A percentile compares a stretch with the other conserved stretches of the same genome.
Conservation (phyloP, 2,888 invertebrate genomes). For the Himalopsyche anomala region DNA sequence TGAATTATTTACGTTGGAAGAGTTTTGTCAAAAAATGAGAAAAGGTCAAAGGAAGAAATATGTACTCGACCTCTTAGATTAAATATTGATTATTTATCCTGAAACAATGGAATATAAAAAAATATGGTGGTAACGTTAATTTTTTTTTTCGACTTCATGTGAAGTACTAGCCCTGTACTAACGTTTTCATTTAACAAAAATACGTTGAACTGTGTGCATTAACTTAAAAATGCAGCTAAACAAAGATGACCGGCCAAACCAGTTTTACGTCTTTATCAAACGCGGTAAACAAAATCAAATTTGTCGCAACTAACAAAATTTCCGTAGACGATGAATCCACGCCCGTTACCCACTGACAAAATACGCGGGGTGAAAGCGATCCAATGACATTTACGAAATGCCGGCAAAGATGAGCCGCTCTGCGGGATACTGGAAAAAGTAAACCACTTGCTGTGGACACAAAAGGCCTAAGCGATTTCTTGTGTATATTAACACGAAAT, state of each 20-base stretch:
- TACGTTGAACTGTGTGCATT: no score
- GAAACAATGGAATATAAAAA: no score
- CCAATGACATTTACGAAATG: constrained; percentile 29
- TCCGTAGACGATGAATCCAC: constrained; percentile 17
- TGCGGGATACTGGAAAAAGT: constrained; percentile 3
- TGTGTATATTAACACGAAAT: no score
- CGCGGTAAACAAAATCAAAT: constrained; percentile 10
- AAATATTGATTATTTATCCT: no score
- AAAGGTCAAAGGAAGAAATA: no score
- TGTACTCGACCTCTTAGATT: no score
- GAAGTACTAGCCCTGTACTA: no score
- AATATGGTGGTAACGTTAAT: no score
- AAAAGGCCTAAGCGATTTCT: not conserved
- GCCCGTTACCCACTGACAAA: not conserved
- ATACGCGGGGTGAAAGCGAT: not conserved
- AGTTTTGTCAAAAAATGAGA: no score
- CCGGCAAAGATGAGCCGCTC: not conserved
- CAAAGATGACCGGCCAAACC: not conserved
- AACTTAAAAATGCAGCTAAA: not conserved
- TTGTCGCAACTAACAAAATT: constrained; percentile 16
- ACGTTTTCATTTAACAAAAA: no score
- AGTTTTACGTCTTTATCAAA: not conserved
- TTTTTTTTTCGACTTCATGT: no score
- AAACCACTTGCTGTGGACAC: constrained; percentile 26
- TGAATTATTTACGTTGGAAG: no score